phyloP scores from a whole-genome alignment of 2,113 vertebrate species.

The Cygnus buccinator region DNA sequence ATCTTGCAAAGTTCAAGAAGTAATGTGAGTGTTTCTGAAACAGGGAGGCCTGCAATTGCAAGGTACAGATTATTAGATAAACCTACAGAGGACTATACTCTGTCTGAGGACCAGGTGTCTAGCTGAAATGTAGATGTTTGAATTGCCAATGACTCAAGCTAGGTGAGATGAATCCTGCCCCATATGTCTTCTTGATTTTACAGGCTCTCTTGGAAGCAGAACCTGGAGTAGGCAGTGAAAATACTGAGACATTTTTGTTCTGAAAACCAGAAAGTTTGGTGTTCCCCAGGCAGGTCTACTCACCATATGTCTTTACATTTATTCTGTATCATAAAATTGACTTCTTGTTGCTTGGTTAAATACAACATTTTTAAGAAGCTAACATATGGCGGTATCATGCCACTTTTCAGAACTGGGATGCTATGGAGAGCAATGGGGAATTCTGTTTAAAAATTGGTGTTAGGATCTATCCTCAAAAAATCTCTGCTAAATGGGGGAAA shows the following conservation, averaged over 20 bases:
- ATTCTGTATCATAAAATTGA: constrained; percentile 53
- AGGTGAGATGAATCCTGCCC: background rate
- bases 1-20: background rate
- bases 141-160: background rate
- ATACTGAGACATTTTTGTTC: constrained; percentile 48
- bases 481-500: background rate
- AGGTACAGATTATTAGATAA: background rate
- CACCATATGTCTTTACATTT: constrained; percentile 70
- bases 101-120: background rate
- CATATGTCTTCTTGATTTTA: constrained; percentile 5
- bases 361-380: constrained; percentile 40
- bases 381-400: constrained; percentile 5
- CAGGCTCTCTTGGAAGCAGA: constrained; percentile 15
- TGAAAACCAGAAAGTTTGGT: constrained; percentile 7
- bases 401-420: constrained; percentile 16
- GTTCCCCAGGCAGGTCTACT: constrained; percentile 55
- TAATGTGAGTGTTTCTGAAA: background rate
- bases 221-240: constrained; percentile 47
- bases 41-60: background rate
- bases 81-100: background rate
- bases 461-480: constrained; percentile 24
- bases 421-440: constrained; percentile 21
- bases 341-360: constrained; percentile 57
- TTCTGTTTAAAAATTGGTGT: constrained; percentile 38
- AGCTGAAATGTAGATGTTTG: background rate